A percentile compares a stretch with the other conserved stretches of the same genome.
phyloP scores from a whole-genome alignment of 2,797 vertebrate genomes.

The Champsocephalus gunnari region DNA sequence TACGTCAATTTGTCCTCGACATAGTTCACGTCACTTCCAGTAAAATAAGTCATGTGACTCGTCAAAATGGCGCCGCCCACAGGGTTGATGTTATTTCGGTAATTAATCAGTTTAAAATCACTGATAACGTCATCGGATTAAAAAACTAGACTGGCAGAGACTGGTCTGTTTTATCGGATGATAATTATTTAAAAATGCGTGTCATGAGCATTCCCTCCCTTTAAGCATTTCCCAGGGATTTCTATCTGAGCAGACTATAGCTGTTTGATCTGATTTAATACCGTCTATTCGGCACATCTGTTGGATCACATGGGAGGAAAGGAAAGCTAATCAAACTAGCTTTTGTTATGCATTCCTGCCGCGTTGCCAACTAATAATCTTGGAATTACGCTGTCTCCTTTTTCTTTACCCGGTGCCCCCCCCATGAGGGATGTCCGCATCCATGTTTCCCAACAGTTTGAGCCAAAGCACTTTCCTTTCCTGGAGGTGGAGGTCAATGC shows the following conservation, averaged over 20 bases:
- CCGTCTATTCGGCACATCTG: conserved; percentile 46
- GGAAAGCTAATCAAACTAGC: conserved; percentile 56
- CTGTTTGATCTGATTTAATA: conserved; percentile 60
- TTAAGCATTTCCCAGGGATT: conserved; percentile 31
- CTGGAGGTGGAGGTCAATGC: conserved; percentile 61
- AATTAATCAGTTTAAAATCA: no score
- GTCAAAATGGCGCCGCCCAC: no score
- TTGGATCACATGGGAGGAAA: conserved; percentile 24
- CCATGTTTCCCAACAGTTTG: conserved; percentile 42
- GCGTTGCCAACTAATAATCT: conserved; percentile 55
- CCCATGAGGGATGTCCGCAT: conserved; percentile 8
- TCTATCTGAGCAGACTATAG: conserved; percentile 20
- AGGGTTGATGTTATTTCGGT: no score
- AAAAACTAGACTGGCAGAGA: no score
- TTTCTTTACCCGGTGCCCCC: neutral
- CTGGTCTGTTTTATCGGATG: no score
- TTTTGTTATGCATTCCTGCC: conserved; percentile 43
- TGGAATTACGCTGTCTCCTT: neutral
- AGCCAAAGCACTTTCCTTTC: conserved; percentile 40
- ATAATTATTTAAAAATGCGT: no score
- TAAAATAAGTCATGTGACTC: no score
- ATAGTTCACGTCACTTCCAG: no score
- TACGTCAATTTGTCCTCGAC: no score
- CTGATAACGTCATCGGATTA: no score
- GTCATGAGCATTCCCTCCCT: no score